These are phyloP conservation scores for Acestrorhynchus altus DNA, from an alignment of 2,797 vertebrate species.

Conservation along the genomic window DNA sequence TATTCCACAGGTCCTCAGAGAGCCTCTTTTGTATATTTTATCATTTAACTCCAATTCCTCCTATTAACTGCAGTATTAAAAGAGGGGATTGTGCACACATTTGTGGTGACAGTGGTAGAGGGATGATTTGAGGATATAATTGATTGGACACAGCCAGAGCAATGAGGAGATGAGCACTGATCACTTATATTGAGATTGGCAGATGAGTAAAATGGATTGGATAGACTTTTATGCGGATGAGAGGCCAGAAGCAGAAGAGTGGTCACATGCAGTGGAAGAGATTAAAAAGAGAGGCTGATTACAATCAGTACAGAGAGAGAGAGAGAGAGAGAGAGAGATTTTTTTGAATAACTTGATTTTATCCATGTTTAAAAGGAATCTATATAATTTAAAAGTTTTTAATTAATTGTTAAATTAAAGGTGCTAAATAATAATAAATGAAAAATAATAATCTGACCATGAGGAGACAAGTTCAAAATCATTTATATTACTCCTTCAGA, in stretches of 20 bases:
- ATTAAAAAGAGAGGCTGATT: constrained; percentile 75
- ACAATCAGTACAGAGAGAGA: constrained; percentile 54
- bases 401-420: too few species aligned
- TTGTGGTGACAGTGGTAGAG: constrained; percentile 71
- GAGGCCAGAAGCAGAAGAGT: constrained; percentile 67
- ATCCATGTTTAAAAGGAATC: too few species aligned
- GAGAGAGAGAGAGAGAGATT: constrained; percentile 38
- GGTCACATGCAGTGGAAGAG: constrained; percentile 55
- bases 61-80: constrained; percentile 56
- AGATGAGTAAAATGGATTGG: constrained; percentile 82
- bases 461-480: too few species aligned
- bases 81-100: constrained; percentile 61
- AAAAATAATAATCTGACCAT: too few species aligned
- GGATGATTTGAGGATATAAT: constrained; percentile 81
- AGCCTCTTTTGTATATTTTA: constrained; percentile 45
- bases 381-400: too few species aligned
- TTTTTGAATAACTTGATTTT: too few species aligned
- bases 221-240: constrained; percentile 77
- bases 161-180: constrained; percentile 75
- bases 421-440: too few species aligned
- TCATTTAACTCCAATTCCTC: constrained; percentile 54
- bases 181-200: constrained; percentile 82
- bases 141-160: constrained; percentile 78
- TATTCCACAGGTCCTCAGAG: constrained; percentile 23
- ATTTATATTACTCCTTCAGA: too few species aligned